A percentile compares a stretch with the other conserved stretches of the same genome.
Conservation (phyloP, 2,888 invertebrate species). For the Philhelius pedissequus region DNA sequence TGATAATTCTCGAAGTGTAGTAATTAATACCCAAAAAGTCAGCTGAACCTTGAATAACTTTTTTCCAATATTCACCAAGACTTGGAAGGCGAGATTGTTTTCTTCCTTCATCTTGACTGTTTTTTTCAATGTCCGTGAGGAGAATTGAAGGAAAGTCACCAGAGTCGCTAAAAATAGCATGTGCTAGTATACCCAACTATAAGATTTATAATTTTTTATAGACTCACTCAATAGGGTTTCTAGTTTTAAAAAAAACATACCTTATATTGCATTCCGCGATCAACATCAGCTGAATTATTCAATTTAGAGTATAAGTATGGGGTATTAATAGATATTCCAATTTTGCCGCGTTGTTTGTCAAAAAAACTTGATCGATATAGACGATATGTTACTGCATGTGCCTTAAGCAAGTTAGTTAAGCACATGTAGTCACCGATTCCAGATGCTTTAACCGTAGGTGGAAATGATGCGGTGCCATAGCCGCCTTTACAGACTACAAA, state of each 20-base stretch:
- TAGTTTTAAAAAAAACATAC: constrained; percentile 53
- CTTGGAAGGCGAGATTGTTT: constrained; percentile 72
- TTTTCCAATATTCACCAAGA: constrained; percentile 68
- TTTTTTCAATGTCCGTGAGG: constrained; percentile 72
- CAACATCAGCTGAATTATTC: constrained; percentile 60
- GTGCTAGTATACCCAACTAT: constrained; percentile 76
- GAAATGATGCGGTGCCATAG: constrained; percentile 78
- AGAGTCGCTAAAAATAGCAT: constrained; percentile 73
- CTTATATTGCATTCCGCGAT: constrained; percentile 72
- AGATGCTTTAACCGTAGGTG: constrained; percentile 77
- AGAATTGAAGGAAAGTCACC: constrained; percentile 75
- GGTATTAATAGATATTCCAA: constrained; percentile 73
- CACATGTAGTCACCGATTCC: constrained; percentile 80
- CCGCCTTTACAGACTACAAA: constrained; percentile 78
- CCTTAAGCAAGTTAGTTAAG: constrained; percentile 77
- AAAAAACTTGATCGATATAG: constrained; percentile 78
- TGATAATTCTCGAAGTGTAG: constrained; percentile 72
- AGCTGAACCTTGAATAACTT: constrained; percentile 70
- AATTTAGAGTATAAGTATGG: constrained; percentile 71
- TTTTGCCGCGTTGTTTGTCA: constrained; percentile 72
- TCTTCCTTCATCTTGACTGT: constrained; percentile 74
- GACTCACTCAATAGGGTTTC: too few species aligned
- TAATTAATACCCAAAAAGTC: constrained; percentile 75
- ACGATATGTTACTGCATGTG: constrained; percentile 75
- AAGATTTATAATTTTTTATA: too few species aligned